These are phyloP conservation scores for Strigamia crassipes DNA, from an alignment of 2,888 invertebrate species.

Conservation along the genomic window DNA sequence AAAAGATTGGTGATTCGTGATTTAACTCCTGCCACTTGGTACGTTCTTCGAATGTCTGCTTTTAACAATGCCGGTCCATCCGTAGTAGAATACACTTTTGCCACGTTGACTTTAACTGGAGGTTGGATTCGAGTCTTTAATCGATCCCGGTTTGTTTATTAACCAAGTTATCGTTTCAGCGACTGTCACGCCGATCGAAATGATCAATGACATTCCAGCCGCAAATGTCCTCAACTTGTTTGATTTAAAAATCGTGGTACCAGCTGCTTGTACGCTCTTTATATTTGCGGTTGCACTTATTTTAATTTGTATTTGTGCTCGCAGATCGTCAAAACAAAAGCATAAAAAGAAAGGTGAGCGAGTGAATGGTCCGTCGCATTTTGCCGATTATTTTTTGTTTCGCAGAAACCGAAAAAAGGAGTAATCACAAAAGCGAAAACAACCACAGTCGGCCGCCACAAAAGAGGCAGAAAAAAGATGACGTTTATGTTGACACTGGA, in stretches of 20 bases:
- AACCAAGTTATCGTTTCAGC: neutral
- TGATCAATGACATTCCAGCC: constrained; percentile 26
- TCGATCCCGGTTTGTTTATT: neutral
- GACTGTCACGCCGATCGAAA: neutral
- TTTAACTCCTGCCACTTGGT: constrained; percentile 52
- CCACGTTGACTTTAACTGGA: constrained; percentile 3
- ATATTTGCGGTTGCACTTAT: neutral
- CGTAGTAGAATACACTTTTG: constrained; percentile 17
- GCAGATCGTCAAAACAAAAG: constrained; percentile 29
- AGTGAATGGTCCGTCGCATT: neutral
- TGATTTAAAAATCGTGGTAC: constrained; percentile 8
- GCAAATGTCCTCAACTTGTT: neutral
- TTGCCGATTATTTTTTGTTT: no score
- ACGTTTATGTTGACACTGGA: constrained; percentile 42
- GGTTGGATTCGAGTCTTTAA: neutral
- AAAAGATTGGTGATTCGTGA: constrained; percentile 55
- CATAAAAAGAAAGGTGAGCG: neutral
- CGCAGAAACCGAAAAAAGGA: neutral
- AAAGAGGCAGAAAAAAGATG: constrained; percentile 27
- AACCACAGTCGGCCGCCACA: constrained; percentile 10
- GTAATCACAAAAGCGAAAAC: neutral
- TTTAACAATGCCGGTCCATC: constrained; percentile 45
- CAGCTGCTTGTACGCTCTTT: constrained; percentile 12
- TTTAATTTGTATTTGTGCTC: constrained; percentile 12
- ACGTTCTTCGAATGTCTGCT: constrained; percentile 45